A percentile compares a stretch with the other conserved stretches of the same genome.
Evolutionary conservation across 2,888 invertebrate species (phyloP).

Genomic region (Chloroclysta siterata): DNA sequence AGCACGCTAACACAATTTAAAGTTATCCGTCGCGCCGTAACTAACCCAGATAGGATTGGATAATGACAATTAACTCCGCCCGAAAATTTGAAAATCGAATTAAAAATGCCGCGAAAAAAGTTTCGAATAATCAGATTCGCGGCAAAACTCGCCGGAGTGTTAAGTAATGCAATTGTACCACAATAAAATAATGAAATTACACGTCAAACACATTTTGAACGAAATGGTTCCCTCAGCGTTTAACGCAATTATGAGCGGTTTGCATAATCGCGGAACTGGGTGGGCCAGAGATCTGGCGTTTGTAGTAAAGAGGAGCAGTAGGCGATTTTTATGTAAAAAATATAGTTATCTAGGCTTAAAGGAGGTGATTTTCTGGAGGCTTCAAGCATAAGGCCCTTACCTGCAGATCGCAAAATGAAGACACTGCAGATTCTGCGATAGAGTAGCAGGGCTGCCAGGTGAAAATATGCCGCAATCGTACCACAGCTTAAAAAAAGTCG

Average conservation of each 20-base stretch:
- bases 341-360: background rate
- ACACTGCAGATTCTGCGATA: background rate
- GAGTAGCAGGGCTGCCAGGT: too few species aligned
- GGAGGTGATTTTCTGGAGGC: background rate
- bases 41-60: constrained; percentile 10
- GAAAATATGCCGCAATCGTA: too few species aligned
- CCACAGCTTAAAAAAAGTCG: too few species aligned
- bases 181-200: constrained; percentile 78
- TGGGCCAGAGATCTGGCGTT: constrained; percentile 36
- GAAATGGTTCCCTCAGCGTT: constrained; percentile 59
- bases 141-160: constrained; percentile 58
- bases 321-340: background rate
- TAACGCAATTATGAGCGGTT: constrained; percentile 72
- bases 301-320: background rate
- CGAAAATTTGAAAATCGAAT: constrained; percentile 34
- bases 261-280: constrained; percentile 71
- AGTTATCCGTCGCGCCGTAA: background rate
- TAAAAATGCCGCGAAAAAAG: constrained; percentile 41
- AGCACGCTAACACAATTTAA: background rate
- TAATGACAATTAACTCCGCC: constrained; percentile 26
- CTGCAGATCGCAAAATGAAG: background rate
- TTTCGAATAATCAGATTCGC: constrained; percentile 52
- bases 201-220: constrained; percentile 76
- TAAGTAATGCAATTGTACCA: constrained; percentile 69
- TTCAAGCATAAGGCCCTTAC: background rate